Conservation (phyloP, 2,113 vertebrate species). For the Rhynchopsitta pachyrhyncha region DNA sequence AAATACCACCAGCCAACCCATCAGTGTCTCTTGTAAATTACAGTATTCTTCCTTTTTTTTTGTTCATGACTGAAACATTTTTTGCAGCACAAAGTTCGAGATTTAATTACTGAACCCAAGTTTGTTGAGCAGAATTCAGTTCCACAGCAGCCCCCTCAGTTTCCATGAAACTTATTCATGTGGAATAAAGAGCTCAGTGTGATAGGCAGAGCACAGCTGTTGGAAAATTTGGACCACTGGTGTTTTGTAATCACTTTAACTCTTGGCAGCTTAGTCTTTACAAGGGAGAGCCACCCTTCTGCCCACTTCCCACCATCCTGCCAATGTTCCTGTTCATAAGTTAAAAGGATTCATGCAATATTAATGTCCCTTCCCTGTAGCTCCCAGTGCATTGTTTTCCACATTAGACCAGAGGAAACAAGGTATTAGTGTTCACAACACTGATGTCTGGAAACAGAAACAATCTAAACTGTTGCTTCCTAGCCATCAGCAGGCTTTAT, state of each 20-base stretch:
- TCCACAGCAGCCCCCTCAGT: background rate
- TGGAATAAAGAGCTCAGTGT: background rate
- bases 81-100: background rate
- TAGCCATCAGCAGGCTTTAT: background rate
- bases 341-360: background rate
- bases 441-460: background rate
- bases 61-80: background rate
- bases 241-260: background rate
- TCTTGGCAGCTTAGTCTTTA: background rate
- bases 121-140: background rate
- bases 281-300: background rate
- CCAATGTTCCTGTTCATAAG: rapidly evolving
- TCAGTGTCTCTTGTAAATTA: background rate
- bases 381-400: background rate
- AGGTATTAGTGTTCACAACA: background rate
- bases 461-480: background rate
- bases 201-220: background rate
- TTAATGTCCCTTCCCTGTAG: background rate
- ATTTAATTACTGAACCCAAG: constrained; percentile 13
- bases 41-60: constrained; percentile 16
- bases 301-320: background rate
- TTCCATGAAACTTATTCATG: rapidly evolving
- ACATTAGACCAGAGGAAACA: background rate
- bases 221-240: background rate
- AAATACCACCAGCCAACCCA: background rate